Evolutionary conservation across 2,888 invertebrate species (phyloP).

Genomic region (Amphipoea oculea): DNA sequence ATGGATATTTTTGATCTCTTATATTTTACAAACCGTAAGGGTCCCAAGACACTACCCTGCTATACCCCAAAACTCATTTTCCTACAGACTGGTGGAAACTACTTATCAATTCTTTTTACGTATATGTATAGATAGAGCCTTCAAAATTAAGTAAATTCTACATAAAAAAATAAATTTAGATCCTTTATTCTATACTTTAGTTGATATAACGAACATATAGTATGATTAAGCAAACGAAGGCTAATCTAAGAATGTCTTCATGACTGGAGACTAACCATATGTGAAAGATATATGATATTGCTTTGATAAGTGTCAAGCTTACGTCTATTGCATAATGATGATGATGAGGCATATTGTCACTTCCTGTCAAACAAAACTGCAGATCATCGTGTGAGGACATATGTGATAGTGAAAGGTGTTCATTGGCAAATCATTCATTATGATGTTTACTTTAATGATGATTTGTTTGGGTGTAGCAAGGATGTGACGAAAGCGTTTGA

Average conservation of each 20-base stretch:
- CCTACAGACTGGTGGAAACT: neutral
- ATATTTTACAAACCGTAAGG: neutral
- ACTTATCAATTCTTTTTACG: neutral
- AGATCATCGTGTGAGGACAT: constrained; percentile 42
- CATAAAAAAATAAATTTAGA: neutral
- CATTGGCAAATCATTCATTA: constrained; percentile 11
- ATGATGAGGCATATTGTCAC: constrained; percentile 38
- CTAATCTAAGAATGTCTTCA: neutral
- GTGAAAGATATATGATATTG: constrained; percentile 42
- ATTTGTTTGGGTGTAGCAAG: neutral
- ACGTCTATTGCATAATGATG: constrained; percentile 31
- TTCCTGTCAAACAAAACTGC: constrained; percentile 49
- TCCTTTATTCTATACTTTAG: neutral
- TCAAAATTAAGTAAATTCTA: neutral
- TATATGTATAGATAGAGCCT: neutral
- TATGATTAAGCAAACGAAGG: constrained; percentile 9
- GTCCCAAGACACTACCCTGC: constrained; percentile 10
- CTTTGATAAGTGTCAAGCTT: constrained; percentile 24
- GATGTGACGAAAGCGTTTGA: neutral
- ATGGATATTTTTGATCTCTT: too few species aligned
- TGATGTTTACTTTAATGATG: constrained; percentile 10
- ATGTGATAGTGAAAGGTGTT: constrained; percentile 50
- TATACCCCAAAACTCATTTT: neutral
- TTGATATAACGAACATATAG: neutral
- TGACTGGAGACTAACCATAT: neutral